These are phyloP conservation scores for Stichopus chloronotus DNA, from an alignment of 35 echinoderm and acorn worm species.

Conservation along the genomic window DNA sequence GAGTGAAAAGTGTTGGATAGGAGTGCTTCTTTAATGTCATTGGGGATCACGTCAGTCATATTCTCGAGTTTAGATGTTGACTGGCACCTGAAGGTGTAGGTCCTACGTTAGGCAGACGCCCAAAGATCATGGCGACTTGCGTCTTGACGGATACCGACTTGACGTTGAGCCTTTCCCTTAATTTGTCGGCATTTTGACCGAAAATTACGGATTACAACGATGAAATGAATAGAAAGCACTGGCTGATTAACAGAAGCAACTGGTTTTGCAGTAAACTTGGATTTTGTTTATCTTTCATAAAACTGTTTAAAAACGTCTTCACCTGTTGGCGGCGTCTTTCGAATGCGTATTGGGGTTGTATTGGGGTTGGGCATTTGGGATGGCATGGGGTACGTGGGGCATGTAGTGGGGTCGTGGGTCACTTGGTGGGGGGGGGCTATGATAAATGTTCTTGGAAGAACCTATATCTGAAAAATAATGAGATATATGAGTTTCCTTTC, in stretches of 20 bases:
- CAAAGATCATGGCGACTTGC: background rate
- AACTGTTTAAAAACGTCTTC: no score
- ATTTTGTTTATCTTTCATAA: no score
- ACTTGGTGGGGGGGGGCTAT: no score
- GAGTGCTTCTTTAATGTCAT: background rate
- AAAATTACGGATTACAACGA: background rate
- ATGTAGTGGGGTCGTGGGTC: no score
- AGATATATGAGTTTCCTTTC: no score
- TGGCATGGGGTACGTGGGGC: no score
- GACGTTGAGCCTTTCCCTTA: background rate
- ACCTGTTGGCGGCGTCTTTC: no score
- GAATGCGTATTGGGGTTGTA: no score
- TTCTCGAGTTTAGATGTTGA: background rate
- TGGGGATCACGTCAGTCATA: background rate
- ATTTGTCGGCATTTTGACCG: background rate
- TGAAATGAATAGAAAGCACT: background rate
- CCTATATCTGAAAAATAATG: no score
- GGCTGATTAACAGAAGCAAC: background rate
- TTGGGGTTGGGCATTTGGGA: no score
- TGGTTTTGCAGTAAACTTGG: no score
- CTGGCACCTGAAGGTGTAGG: background rate
- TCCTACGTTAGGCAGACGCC: background rate
- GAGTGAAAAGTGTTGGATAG: background rate
- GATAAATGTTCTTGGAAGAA: no score
- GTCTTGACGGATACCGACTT: background rate